Evolutionary conservation across 2,797 vertebrate species (phyloP).

Genomic region (Chelonia mydas): DNA sequence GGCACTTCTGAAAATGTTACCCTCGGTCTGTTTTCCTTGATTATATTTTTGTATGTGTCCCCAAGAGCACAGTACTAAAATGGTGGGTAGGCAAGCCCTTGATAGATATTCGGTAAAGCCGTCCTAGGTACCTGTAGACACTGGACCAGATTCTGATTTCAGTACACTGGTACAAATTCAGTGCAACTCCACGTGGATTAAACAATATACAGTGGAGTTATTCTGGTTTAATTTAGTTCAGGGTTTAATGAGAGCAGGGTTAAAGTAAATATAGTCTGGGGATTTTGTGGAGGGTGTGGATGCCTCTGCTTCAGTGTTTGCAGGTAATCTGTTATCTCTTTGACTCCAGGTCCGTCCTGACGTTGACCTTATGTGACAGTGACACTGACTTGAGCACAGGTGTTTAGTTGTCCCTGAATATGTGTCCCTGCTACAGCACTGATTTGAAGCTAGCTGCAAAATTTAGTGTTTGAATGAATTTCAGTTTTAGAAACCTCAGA

Average conservation of each 20-base stretch:
- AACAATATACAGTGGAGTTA: neutral
- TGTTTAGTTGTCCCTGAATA: neutral
- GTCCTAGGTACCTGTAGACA: neutral
- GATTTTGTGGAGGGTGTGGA: rapidly evolving
- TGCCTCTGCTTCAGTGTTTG: neutral
- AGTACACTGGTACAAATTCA: neutral
- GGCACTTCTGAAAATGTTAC: neutral
- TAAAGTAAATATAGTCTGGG: neutral
- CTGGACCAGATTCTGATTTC: neutral
- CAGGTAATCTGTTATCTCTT: neutral
- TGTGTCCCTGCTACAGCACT: neutral
- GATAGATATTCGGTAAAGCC: neutral
- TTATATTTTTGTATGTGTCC: neutral
- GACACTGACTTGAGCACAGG: rapidly evolving
- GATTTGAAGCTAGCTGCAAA: neutral
- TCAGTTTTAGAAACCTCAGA: rapidly evolving
- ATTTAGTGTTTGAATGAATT: neutral
- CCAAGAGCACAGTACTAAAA: neutral
- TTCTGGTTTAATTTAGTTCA: neutral
- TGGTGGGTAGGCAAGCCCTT: neutral
- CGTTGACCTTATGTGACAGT: neutral
- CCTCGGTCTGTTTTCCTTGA: neutral
- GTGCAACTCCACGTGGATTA: neutral
- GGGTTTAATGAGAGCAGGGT: neutral
- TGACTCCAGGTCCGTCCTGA: neutral